phyloP scores from a whole-genome alignment of 2,113 vertebrate genomes.

The Cisticola juncidis region DNA sequence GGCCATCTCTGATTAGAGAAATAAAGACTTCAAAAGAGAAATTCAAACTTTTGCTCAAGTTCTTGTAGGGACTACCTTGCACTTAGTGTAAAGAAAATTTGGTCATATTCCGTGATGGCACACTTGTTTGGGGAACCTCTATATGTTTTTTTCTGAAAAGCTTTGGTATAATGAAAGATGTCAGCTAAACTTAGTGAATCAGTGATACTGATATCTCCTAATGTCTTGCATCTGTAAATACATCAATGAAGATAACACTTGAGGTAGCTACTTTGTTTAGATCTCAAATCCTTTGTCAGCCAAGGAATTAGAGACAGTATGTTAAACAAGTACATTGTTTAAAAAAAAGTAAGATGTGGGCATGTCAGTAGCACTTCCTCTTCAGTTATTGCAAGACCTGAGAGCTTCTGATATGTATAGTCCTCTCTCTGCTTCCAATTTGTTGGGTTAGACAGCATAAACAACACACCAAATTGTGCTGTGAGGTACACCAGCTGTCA shows the following conservation, averaged over 20 bases:
- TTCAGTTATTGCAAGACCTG: background rate
- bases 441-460: background rate
- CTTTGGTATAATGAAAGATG: background rate
- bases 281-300: background rate
- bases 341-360: background rate
- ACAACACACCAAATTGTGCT: background rate
- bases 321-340: background rate
- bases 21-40: background rate
- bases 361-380: background rate
- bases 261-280: background rate
- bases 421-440: background rate
- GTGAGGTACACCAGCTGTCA: background rate
- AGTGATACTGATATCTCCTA: background rate
- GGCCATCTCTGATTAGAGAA: background rate
- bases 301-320: background rate
- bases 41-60: background rate
- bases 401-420: background rate
- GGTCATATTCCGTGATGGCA: background rate
- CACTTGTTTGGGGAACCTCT: background rate
- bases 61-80: background rate
- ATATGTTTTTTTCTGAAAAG: background rate
- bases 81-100: background rate
- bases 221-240: background rate
- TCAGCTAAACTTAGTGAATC: background rate
- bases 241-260: background rate